These are phyloP conservation scores for Drosophila pruinosa DNA, from an alignment of 1,140 invertebrate species.

Conservation along the genomic window DNA sequence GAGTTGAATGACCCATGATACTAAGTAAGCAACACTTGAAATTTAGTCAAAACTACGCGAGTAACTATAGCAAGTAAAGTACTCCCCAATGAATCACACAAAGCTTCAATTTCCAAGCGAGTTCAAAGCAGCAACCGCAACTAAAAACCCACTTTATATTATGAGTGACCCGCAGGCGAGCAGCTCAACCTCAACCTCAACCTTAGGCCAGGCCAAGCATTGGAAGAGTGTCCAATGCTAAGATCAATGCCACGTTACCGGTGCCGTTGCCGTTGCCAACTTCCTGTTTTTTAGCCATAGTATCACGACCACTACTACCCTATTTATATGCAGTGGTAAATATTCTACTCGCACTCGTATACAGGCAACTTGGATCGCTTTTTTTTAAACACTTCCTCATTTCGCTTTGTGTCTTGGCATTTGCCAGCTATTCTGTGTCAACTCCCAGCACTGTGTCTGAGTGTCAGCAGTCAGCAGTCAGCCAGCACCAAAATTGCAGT, in stretches of 20 bases:
- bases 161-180: constrained; percentile 63
- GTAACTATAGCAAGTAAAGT: too few species aligned
- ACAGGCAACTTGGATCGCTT: constrained; percentile 16
- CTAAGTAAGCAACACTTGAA: constrained; percentile 37
- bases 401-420: constrained; percentile 72
- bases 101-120: constrained; percentile 33
- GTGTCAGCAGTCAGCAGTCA: constrained; percentile 60
- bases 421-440: constrained; percentile 79
- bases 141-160: constrained; percentile 57
- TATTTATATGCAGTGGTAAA: constrained; percentile 38
- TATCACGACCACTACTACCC: constrained; percentile 67
- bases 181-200: constrained; percentile 45
- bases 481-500: constrained; percentile 9
- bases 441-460: constrained; percentile 70
- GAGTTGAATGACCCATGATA: constrained; percentile 24
- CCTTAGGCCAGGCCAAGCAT: constrained; percentile 20
- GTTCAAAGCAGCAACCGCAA: constrained; percentile 44
- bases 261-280: constrained; percentile 37
- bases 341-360: constrained; percentile 22
- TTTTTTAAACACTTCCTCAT: constrained; percentile 74
- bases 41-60: constrained; percentile 22
- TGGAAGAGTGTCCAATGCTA: constrained; percentile 67
- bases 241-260: constrained; percentile 69
- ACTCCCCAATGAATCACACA: constrained; percentile 21
- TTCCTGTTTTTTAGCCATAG: constrained; percentile 49